Conservation (phyloP, 2,113 vertebrate genomes). For the Setophaga coronata region DNA sequence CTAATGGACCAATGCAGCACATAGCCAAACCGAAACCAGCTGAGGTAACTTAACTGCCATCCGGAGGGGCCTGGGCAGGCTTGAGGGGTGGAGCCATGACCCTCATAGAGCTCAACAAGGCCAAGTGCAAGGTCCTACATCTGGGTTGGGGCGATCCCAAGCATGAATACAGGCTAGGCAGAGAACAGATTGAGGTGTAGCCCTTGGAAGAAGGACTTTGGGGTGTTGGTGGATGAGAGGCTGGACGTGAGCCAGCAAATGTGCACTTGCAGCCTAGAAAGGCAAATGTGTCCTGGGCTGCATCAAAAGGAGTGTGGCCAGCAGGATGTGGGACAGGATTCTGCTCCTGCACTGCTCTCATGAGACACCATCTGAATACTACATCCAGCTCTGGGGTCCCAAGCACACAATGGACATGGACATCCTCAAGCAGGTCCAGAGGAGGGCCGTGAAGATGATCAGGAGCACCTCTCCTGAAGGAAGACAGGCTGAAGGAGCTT, state of each 20-base stretch:
- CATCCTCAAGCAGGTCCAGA: background rate
- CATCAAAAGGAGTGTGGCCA: background rate
- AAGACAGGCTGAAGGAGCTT: background rate
- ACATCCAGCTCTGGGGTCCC: background rate
- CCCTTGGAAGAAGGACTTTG: background rate
- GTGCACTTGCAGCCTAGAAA: background rate
- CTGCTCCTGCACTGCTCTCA: background rate
- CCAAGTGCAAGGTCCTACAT: background rate
- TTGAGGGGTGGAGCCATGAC: background rate
- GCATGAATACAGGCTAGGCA: background rate
- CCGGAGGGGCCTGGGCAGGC: background rate
- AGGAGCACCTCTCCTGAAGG: background rate
- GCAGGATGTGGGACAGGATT: background rate
- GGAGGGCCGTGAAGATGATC: background rate
- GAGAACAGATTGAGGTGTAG: background rate
- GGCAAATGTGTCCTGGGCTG: background rate
- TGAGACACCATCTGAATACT: background rate
- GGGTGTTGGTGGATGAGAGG: background rate
- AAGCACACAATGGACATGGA: background rate
- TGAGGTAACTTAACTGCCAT: background rate
- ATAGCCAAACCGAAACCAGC: fast-evolving
- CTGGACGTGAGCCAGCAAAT: background rate
- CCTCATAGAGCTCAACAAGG: background rate
- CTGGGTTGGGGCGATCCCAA: background rate
- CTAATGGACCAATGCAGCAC: background rate